Evolutionary conservation across 2,888 invertebrate species (phyloP), one percentile per base, ranked within the genome.

Genomic region (Eumacrocentrus americanus): DNA sequence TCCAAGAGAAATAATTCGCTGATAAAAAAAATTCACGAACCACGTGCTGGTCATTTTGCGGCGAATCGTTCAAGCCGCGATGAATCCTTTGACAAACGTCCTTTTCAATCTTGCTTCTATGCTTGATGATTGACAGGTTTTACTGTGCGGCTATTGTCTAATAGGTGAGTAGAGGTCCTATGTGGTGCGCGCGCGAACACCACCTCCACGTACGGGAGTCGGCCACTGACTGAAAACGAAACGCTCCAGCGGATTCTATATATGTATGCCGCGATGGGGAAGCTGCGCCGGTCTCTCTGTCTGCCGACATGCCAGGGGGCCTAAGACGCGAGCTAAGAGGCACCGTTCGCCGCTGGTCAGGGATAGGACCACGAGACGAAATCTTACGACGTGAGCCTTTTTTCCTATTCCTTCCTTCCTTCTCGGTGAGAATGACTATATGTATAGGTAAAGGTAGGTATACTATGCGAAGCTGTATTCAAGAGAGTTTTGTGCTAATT

Each of bases 171-270:
- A 18, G 16, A 25, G 18, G 12, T 37, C 16, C 7, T 20, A 51
- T 51, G 37, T 37, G 35, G 20, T 40, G 64, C 74, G 66, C 70
- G 67, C 72, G 65, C 68, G 55, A 58, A 60, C 60, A 60, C 56
- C 70, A 73, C 75, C 76, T 72, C 66, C 76, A 66, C 76, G 70
- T 65, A 71, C 76, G 72, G 73, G 74, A 73, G 75, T 77, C 76
- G 77, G 76, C 69, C 76, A 74, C 74, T 76, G 76, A 78, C 78
- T 78, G 74, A 73, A 70, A 58, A 55, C 14, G 29, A 60, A 60
- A 50, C 50, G 50, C 46, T 50, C 50, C 34, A 44, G 54, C 54
- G 42, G 34, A 29, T 44, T 25, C 29, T 20, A 46, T 29, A 46
- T 46, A 46, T 14, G 25, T 35, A 14, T 52, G 44, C 60, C 61